Evolutionary conservation across 2,113 vertebrate species (phyloP).

Genomic region (Pitta sordida): DNA sequence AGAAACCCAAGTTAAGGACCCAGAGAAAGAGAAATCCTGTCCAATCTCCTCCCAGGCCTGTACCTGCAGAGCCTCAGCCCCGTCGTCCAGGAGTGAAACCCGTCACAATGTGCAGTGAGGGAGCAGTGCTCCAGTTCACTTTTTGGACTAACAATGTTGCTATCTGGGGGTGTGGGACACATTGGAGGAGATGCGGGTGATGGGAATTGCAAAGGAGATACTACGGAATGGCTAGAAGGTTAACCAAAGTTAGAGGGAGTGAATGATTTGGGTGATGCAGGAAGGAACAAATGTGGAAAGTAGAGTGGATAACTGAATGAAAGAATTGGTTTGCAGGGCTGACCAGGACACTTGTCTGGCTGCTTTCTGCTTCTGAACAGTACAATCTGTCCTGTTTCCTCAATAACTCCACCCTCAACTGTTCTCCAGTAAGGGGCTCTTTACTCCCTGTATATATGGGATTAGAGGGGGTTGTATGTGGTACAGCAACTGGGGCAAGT

Average conservation of each 20-base stretch:
- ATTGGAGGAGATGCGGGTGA: accelerated
- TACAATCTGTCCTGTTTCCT: neutral
- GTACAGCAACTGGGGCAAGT: neutral
- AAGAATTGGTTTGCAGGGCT: neutral
- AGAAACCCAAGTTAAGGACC: neutral
- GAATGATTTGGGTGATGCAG: neutral
- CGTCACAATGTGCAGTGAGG: accelerated
- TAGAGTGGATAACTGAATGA: neutral
- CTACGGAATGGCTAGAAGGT: neutral
- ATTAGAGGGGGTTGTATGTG: neutral
- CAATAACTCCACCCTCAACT: too few species aligned
- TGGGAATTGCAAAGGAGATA: neutral
- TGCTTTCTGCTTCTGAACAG: neutral
- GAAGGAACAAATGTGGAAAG: neutral
- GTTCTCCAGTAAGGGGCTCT: neutral
- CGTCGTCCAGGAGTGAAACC: neutral
- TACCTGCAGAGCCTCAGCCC: neutral
- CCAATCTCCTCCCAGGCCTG: neutral
- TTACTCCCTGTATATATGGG: too few species aligned
- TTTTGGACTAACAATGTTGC: neutral
- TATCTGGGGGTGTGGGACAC: accelerated
- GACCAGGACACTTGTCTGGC: neutral
- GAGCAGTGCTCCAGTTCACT: neutral
- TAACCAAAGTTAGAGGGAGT: neutral
- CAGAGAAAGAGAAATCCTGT: neutral